Percentiles rank a stretch among this genome's conserved stretches.
Evolutionary conservation across 2,113 vertebrate genomes (phyloP).

Genomic region (Hippocampus mohnikei): DNA sequence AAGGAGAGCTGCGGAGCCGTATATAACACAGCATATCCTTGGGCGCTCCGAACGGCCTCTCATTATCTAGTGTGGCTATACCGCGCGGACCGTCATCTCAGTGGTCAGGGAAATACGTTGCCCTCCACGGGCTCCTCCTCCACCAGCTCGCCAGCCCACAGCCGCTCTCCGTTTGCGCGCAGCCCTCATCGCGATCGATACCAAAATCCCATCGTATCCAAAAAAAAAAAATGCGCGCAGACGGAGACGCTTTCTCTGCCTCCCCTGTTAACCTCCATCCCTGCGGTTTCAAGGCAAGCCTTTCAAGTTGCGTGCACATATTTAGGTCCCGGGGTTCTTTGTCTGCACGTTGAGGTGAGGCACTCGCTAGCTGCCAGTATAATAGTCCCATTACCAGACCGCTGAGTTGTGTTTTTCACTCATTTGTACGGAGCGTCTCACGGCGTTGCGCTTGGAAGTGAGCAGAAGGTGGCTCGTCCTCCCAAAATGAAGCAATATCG

Average conservation of each 20-base stretch:
- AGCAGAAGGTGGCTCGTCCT: slow-evolving; percentile 13
- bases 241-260: slow-evolving; percentile 62
- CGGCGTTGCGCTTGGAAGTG: slow-evolving; percentile 29
- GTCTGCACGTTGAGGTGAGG: slow-evolving; percentile 58
- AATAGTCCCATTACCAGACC: slow-evolving; percentile 61
- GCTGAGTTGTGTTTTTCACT: slow-evolving; percentile 40
- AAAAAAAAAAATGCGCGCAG: slow-evolving; percentile 65
- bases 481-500: not conserved
- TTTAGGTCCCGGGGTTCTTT: slow-evolving; percentile 69
- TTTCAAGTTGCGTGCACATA: slow-evolving; percentile 69
- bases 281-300: slow-evolving; percentile 66
- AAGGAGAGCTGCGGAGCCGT: slow-evolving; percentile 61
- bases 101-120: slow-evolving; percentile 63
- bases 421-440: slow-evolving; percentile 34
- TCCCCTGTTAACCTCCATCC: slow-evolving; percentile 70
- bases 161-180: slow-evolving; percentile 56
- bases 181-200: slow-evolving; percentile 70
- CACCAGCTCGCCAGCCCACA: slow-evolving; percentile 67
- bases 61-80: slow-evolving; percentile 68
- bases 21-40: slow-evolving; percentile 73
- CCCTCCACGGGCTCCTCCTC: slow-evolving; percentile 64
- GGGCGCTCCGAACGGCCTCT: slow-evolving; percentile 71
- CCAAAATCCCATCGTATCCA: slow-evolving; percentile 65
- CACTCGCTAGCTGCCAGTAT: slow-evolving; percentile 57
- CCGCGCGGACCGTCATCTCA: slow-evolving; percentile 61